Evolutionary conservation across 2,797 vertebrate species (phyloP), one percentile per base, ranked within the genome.

Genomic region (Argentina silus): DNA sequence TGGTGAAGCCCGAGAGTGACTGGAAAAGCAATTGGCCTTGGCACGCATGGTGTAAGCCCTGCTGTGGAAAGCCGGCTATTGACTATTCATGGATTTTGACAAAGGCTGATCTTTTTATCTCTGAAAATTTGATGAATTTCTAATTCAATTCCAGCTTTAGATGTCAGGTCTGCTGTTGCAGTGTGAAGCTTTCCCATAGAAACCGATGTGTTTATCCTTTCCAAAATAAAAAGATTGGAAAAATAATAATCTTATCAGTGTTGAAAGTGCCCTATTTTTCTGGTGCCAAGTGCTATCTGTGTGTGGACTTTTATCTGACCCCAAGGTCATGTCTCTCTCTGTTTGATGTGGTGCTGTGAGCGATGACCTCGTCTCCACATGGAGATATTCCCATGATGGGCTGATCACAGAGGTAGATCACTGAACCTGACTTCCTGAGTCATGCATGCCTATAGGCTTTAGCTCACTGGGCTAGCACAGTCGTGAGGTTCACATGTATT

Each of bases 321-420:
- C 78, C 75, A 55, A 75, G 87, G 80, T 81, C 47, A 23, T 7
- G 19, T 48, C 27, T 67, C 69, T 82, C 43, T 42, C 74, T 78
- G 78, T 88, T 81, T 85, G 66, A 88, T 82, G 71, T 66, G 76
- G 60, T 19, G 42, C 51, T 36, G 17, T 78, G 70, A 85, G 55
- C 12, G 42, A 73, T 70, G 50, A n/a, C 61, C 57, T 60, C 43
- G 42, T 62, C 9, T 27, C n/a, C 75, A 27, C n/a, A 55, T 56
- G 53, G 51, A 10, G 36, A 57, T 57, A 55, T 77, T 73, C 66
- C 78, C 57, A 60, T 66, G 27, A 36, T 36, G 27, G 27, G 27
- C 27, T 36, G 27, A 4, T 36, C 1, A 4, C 27, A 1, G 27
- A 36, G 27, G 27, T 36, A 36, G 27, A 36, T 36, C 2, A 36